Conservation (phyloP, 1,140 invertebrate species). For the Zaprionus gabonicus region DNA sequence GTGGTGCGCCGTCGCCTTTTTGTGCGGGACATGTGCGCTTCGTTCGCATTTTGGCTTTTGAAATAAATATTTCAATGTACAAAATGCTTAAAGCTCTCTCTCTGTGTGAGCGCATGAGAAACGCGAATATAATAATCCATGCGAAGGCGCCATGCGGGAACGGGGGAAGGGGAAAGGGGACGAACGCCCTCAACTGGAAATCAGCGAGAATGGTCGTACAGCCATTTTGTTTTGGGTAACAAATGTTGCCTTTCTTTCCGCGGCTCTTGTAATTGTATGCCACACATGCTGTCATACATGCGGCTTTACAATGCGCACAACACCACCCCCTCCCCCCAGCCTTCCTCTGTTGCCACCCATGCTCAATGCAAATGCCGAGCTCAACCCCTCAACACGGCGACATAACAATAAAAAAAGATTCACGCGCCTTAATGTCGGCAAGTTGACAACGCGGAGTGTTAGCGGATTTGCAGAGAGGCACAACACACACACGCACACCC, state of each 20-base stretch:
- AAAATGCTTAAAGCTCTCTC: slow-evolving; percentile 64
- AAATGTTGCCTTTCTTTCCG: slow-evolving; percentile 59
- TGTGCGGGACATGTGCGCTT: slow-evolving; percentile 29
- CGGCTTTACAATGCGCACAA: slow-evolving; percentile 33
- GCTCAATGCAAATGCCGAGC: slow-evolving; percentile 7
- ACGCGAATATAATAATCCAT: slow-evolving; percentile 80
- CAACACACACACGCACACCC: slow-evolving; percentile 4
- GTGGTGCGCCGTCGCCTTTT: neutral
- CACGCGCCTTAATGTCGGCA: slow-evolving; percentile 73
- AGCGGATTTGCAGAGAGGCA: slow-evolving; percentile 68
- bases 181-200: slow-evolving; percentile 69
- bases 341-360: neutral
- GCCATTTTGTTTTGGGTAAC: slow-evolving; percentile 72
- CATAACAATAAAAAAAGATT: slow-evolving; percentile 78
- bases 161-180: slow-evolving; percentile 21
- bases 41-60: slow-evolving; percentile 49
- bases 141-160: slow-evolving; percentile 50
- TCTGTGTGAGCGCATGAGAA: slow-evolving; percentile 59
- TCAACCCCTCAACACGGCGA: slow-evolving; percentile 55
- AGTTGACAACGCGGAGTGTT: slow-evolving; percentile 79
- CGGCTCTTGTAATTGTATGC: slow-evolving; percentile 67
- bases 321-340: slow-evolving; percentile 6
- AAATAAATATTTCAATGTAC: slow-evolving; percentile 73
- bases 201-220: slow-evolving; percentile 66
- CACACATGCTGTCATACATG: slow-evolving; percentile 54